These are phyloP conservation scores for Protonibea diacanthus DNA, from an alignment of 2,797 vertebrate species.

Conservation along the genomic window DNA sequence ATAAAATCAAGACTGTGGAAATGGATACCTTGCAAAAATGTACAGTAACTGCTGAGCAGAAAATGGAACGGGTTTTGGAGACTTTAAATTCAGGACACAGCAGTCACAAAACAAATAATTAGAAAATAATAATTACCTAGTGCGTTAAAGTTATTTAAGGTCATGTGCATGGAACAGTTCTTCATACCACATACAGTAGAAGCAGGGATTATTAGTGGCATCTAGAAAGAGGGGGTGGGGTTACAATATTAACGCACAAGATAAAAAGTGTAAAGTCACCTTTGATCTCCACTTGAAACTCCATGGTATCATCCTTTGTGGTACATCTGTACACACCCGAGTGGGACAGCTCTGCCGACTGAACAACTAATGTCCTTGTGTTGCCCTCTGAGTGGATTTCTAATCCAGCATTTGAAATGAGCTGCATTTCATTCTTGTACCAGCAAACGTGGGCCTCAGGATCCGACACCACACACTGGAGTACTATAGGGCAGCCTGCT, in stretches of 20 bases:
- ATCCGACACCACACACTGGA: conserved; percentile 85
- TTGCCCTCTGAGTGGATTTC: conserved; percentile 82
- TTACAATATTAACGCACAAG: conserved; percentile 69
- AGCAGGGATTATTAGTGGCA: conserved; percentile 79
- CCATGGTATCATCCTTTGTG: conserved; percentile 83
- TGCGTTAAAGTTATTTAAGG: conserved; percentile 54
- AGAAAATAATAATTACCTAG: conserved; percentile 37
- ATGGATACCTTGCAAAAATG: conserved; percentile 62
- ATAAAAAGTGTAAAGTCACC: conserved; percentile 88
- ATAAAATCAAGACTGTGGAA: conserved; percentile 74
- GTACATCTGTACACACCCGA: conserved; percentile 85
- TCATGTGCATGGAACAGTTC: conserved; percentile 57
- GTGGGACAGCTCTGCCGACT: conserved; percentile 80
- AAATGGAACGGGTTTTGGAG: conserved; percentile 58
- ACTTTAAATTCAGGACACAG: conserved; percentile 58
- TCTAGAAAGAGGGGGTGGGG: conserved; percentile 69
- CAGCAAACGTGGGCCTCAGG: conserved; percentile 83
- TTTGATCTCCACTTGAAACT: conserved; percentile 88
- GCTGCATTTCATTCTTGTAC: conserved; percentile 83
- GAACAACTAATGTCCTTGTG: conserved; percentile 82
- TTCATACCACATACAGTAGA: conserved; percentile 69
- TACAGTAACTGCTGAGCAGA: conserved; percentile 53
- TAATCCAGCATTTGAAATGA: conserved; percentile 79
- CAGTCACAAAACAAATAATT: conserved; percentile 53
- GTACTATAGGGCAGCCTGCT: conserved; percentile 81